A percentile compares a stretch with the other conserved stretches of the same genome.
Conservation (phyloP, 2,797 vertebrate species). For the Calcarius lapponicus region DNA sequence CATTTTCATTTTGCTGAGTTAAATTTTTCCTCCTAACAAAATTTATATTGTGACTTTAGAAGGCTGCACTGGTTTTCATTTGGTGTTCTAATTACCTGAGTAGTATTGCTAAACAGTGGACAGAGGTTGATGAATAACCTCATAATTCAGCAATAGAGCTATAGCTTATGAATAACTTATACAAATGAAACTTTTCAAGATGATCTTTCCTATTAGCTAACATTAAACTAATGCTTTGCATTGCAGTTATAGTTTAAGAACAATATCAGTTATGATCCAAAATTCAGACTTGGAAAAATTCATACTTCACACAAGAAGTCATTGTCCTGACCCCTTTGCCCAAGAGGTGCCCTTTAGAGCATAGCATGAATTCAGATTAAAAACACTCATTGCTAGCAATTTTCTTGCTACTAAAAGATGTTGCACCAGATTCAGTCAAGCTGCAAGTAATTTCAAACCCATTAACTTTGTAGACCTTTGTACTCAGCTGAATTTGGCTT, state of each 20-base stretch:
- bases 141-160: background rate
- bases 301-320: background rate
- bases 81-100: background rate
- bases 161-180: background rate
- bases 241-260: background rate
- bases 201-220: background rate
- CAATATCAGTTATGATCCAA: background rate
- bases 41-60: background rate
- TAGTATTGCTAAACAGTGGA: background rate
- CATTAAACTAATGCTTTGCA: background rate
- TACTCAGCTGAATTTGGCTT: background rate
- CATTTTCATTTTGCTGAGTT: background rate
- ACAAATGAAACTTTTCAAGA: background rate
- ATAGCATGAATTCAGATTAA: background rate
- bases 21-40: background rate
- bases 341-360: background rate
- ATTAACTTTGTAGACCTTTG: background rate
- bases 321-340: background rate
- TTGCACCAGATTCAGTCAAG: background rate
- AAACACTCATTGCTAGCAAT: background rate
- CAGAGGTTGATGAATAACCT: background rate
- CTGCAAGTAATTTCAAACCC: constrained; percentile 17
- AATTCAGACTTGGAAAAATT: background rate
- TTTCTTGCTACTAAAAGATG: background rate
- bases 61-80: background rate